Evolutionary conservation across 2,113 vertebrate genomes (phyloP), one percentile per base, ranked within the genome.

Genomic region (Rhodinocichla rosea): DNA sequence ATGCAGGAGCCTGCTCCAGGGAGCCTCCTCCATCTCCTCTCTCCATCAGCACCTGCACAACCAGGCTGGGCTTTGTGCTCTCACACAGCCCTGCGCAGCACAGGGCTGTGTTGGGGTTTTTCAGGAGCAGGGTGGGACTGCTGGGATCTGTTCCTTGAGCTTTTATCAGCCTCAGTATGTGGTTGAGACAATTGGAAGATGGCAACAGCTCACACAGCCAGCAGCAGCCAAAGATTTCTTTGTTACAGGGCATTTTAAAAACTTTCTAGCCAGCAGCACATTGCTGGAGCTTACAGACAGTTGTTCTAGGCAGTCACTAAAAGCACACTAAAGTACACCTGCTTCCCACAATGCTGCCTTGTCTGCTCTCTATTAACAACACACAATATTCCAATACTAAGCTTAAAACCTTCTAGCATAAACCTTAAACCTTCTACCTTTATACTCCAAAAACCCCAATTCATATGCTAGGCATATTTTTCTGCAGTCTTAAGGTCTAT

Each of bases 11-110:
- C 4, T 69, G 79, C 15, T 87, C 90, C 91, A 56, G 67, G 78
- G 60, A 77, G 11, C 11, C 24, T 32, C 40, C 53, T 65, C 57
- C 71, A 10, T 17, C 62, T n/a, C 62, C 40, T 6, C 11, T 85
- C 82, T 83, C 87, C 56, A 92, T 74, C 92, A 97, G 87, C 52
- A 95, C 92, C 97, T 97, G 81, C 65, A 40, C 12, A 15, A 37
- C 26, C 86, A 59, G 45, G 30, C 6, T 9, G 37, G 10, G 27
- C 0, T 1, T 5, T 42, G 73, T 5, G 10, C 37, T 9, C 70
- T 57, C 16, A 1, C 33, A 4, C 68, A 5, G 62, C 73, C 63
- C 52, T 15, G 83, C 63, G 17, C 83, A 7, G 10, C 0, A 0
- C 50, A 0, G 7, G n/a, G 57, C 22, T 11, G n/a, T 4, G n/a